Percentiles rank a stretch among this genome's conserved stretches.
Evolutionary conservation across 2,888 invertebrate species (phyloP).

Genomic region (Trissonchulus sp.): DNA sequence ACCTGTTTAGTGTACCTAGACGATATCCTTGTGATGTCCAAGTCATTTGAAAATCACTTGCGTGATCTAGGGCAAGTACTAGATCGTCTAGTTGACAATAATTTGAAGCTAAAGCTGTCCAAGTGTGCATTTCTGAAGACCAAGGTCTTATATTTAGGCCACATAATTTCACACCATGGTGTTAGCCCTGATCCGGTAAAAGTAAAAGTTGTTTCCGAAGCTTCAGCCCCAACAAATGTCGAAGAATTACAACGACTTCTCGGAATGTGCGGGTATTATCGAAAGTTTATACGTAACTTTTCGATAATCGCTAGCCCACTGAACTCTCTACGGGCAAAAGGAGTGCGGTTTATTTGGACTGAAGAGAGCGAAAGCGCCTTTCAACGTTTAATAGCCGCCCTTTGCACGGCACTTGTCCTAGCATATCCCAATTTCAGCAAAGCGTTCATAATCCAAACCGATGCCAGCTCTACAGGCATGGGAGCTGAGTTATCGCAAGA

Average conservation of each 20-base stretch:
- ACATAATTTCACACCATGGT: background rate
- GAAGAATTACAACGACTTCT: background rate
- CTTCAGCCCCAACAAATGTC: background rate
- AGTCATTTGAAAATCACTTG: background rate
- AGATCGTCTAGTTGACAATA: background rate
- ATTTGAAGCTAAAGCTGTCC: background rate
- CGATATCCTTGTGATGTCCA: background rate
- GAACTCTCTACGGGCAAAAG: background rate
- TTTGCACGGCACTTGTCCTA: background rate
- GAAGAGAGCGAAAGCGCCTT: background rate
- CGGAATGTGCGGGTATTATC: background rate
- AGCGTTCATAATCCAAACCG: background rate
- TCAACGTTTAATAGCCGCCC: background rate
- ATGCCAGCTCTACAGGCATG: background rate
- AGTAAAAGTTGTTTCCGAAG: background rate
- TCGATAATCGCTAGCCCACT: background rate
- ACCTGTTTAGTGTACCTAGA: too few relatives aligned
- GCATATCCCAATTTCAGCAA: background rate
- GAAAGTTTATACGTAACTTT: too few relatives aligned
- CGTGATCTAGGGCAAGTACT: background rate
- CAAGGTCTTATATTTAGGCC: background rate
- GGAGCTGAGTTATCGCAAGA: background rate
- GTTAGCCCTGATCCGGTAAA: background rate
- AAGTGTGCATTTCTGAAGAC: background rate
- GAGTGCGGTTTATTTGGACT: background rate